phyloP scores from a whole-genome alignment of 2,888 invertebrate species.

The Eulithis prunata region DNA sequence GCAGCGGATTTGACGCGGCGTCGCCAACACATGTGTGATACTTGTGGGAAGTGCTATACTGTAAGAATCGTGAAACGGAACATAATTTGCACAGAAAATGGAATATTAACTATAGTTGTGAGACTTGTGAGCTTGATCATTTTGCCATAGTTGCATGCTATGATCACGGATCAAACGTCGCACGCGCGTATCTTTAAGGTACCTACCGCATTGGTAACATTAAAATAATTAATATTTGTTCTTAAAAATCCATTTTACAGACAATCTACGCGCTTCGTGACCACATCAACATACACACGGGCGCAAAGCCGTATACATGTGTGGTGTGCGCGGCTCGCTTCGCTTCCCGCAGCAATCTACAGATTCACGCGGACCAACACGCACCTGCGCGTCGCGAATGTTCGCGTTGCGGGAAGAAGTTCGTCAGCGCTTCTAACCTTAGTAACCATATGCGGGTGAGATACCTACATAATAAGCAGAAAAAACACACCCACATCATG shows the following conservation, averaged over 20 bases:
- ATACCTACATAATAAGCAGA: too few species aligned
- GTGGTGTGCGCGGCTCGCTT: constrained; percentile 4
- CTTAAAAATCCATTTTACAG: background rate
- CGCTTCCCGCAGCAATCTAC: background rate
- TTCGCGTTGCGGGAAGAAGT: constrained; percentile 23
- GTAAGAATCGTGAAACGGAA: constrained; percentile 8
- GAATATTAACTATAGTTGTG: too few species aligned
- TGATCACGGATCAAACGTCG: too few species aligned
- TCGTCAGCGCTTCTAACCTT: constrained; percentile 14
- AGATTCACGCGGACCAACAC: constrained; percentile 14
- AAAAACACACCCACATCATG: too few species aligned
- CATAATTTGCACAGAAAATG: too few species aligned
- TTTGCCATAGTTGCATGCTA: too few species aligned
- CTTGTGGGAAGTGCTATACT: constrained; percentile 25
- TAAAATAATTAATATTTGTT: too few species aligned
- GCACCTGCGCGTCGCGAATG: constrained; percentile 18
- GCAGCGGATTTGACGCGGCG: constrained; percentile 2
- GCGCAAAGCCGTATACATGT: constrained; percentile 11
- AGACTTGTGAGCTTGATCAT: too few species aligned
- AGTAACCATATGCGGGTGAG: constrained; percentile 27
- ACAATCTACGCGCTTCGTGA: constrained; percentile 10
- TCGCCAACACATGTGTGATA: constrained; percentile 15
- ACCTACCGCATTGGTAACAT: too few species aligned
- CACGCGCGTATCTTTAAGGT: too few species aligned
- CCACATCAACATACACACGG: constrained; percentile 15